phyloP scores from a whole-genome alignment of 2,888 invertebrate species.

The Emmelina monodactyla region DNA sequence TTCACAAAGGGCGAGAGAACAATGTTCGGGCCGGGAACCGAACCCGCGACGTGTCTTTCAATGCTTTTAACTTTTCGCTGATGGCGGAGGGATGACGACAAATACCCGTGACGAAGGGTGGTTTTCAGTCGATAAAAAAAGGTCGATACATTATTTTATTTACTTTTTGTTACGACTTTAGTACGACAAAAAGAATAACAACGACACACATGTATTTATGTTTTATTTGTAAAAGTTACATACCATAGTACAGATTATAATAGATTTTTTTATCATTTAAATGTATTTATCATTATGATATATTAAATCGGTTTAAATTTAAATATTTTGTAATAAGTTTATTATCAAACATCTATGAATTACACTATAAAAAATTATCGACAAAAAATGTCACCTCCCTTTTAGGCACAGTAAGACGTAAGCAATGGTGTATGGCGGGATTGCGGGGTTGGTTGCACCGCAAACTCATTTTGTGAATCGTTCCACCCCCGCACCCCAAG shows the following conservation, averaged over 20 bases:
- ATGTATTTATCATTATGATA: constrained; percentile 4
- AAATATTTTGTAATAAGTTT: not conserved
- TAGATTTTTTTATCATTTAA: too few relatives aligned
- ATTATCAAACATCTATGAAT: not conserved
- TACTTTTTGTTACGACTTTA: too few relatives aligned
- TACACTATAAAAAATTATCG: constrained; percentile 5
- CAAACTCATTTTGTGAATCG: constrained; percentile 67
- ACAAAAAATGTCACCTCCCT: constrained; percentile 21
- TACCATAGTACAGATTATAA: too few relatives aligned
- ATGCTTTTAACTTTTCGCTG: constrained; percentile 56
- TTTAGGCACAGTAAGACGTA: constrained; percentile 62
- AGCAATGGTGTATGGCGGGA: constrained; percentile 64
- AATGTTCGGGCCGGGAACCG: constrained; percentile 51
- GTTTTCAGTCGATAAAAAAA: constrained; percentile 7
- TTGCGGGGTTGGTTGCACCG: constrained; percentile 62
- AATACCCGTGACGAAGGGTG: constrained; percentile 53
- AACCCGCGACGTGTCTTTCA: constrained; percentile 64
- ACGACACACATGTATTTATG: too few relatives aligned
- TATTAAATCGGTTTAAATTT: not conserved
- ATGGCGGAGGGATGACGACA: constrained; percentile 39
- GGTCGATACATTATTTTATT: constrained; percentile 3
- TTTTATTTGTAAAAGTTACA: too few relatives aligned
- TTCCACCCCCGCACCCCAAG: constrained; percentile 5
- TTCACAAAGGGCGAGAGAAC: constrained; percentile 63
- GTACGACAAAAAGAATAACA: too few relatives aligned